Percentiles rank a stretch among this genome's conserved stretches.
These are phyloP conservation scores for Xiphorhynchus elegans DNA, from an alignment of 2,113 vertebrate species.

Conservation along the genomic window DNA sequence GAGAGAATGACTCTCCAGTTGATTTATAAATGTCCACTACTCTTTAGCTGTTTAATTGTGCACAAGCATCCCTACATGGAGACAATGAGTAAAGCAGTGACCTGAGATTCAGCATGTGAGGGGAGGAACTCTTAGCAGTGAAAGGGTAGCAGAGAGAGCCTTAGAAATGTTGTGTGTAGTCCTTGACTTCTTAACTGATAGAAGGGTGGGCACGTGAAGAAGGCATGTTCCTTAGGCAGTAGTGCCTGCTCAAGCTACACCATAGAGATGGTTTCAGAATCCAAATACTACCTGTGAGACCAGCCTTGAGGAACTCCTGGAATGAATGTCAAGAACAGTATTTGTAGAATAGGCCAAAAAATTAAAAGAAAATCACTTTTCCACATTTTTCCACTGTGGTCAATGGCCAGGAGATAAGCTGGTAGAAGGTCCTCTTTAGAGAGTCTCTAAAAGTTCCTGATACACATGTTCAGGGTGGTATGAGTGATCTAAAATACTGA, in stretches of 20 bases:
- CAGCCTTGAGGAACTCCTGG: background rate
- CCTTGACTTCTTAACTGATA: background rate
- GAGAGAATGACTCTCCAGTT: background rate
- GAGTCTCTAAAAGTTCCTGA: background rate
- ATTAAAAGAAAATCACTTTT: background rate
- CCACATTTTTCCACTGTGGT: background rate
- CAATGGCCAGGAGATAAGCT: background rate
- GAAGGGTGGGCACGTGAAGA: background rate
- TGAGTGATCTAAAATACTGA: background rate
- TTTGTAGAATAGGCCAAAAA: background rate
- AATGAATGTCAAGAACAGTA: background rate
- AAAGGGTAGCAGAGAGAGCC: background rate
- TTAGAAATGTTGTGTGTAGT: background rate
- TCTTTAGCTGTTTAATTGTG: background rate
- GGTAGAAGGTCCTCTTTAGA: background rate
- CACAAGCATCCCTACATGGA: background rate
- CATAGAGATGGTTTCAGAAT: background rate
- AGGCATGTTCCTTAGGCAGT: background rate
- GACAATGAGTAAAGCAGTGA: background rate
- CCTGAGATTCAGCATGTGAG: background rate
- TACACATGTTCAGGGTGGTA: background rate
- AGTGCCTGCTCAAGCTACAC: background rate
- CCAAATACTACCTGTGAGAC: background rate
- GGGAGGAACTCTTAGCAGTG: background rate
- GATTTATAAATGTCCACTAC: background rate